Percentiles rank a stretch among this genome's conserved stretches.
phyloP scores from a whole-genome alignment of 2,888 invertebrate genomes.

The Glyphotaelius pellucidus region DNA sequence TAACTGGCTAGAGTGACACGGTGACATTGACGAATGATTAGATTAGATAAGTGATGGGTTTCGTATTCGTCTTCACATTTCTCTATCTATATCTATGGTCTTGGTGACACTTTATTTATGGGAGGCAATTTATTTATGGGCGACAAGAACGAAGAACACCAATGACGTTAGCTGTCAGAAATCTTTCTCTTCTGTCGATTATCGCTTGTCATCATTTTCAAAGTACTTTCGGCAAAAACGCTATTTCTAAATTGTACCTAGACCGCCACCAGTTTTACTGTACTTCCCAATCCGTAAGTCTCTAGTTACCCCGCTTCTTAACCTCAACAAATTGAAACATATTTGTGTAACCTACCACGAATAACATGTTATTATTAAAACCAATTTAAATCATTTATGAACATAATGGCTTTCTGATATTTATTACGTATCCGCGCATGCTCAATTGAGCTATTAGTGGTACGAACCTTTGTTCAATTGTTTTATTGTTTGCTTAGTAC shows the following conservation, averaged over 20 bases:
- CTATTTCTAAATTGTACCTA: constrained; percentile 30
- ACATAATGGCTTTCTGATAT: neutral
- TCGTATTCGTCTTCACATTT: neutral
- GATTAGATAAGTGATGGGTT: neutral
- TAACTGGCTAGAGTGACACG: neutral
- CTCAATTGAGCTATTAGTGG: neutral
- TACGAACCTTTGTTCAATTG: neutral
- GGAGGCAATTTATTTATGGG: constrained; percentile 12
- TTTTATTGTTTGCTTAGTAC: neutral
- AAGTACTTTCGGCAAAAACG: constrained; percentile 34
- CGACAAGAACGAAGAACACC: constrained; percentile 34
- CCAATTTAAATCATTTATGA: neutral
- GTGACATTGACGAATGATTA: neutral
- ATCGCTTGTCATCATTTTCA: constrained; percentile 62
- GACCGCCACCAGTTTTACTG: constrained; percentile 9
- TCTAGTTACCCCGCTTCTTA: constrained; percentile 27
- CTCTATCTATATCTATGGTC: neutral
- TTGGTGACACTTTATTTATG: neutral
- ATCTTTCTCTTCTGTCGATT: constrained; percentile 57
- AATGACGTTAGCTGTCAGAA: constrained; percentile 63
- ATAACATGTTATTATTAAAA: neutral
- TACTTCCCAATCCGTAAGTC: constrained; percentile 53
- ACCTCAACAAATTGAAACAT: constrained; percentile 47
- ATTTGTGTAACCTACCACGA: neutral
- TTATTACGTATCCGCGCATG: neutral